Percentiles rank a stretch among this genome's conserved stretches.
These are phyloP conservation scores for Pseudopleuronectes americanus DNA, from an alignment of 2,797 vertebrate species.

Conservation along the genomic window DNA sequence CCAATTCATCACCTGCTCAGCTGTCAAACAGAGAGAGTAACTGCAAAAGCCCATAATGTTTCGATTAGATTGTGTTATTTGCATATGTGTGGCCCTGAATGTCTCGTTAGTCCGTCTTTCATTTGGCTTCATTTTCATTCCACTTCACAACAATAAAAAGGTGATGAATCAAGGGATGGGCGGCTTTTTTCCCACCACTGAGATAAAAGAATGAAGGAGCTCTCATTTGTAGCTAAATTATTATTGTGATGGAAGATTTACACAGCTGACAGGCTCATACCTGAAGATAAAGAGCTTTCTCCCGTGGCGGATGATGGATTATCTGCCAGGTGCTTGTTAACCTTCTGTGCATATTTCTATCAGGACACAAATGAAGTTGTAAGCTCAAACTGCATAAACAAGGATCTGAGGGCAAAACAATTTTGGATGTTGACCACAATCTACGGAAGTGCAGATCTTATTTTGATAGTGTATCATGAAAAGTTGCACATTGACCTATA, in stretches of 20 bases:
- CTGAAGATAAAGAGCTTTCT: constrained; percentile 13
- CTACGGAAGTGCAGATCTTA: not conserved
- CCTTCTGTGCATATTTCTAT: constrained; percentile 10
- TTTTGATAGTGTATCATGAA: too few relatives aligned
- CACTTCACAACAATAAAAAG: not conserved
- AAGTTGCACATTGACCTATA: too few relatives aligned
- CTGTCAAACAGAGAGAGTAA: not conserved
- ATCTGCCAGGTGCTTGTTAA: constrained; percentile 3
- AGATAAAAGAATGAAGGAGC: not conserved
- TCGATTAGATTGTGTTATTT: constrained; percentile 3
- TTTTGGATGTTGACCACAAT: not conserved
- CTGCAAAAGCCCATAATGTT: not conserved
- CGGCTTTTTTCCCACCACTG: not conserved
- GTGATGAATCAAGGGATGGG: not conserved
- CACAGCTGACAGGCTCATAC: not conserved
- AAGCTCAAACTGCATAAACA: constrained; percentile 10
- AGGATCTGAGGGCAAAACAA: not conserved
- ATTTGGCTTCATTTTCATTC: constrained; percentile 1
- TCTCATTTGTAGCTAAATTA: not conserved
- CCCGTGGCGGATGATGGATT: constrained; percentile 2
- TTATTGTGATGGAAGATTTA: not conserved
- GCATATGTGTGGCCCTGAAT: constrained; percentile 2
- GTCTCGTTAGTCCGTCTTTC: constrained; percentile 2
- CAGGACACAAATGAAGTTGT: not conserved
- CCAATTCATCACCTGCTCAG: not conserved